Conservation (phyloP, 2,113 vertebrate species). For the Salvelinus sp. region DNA sequence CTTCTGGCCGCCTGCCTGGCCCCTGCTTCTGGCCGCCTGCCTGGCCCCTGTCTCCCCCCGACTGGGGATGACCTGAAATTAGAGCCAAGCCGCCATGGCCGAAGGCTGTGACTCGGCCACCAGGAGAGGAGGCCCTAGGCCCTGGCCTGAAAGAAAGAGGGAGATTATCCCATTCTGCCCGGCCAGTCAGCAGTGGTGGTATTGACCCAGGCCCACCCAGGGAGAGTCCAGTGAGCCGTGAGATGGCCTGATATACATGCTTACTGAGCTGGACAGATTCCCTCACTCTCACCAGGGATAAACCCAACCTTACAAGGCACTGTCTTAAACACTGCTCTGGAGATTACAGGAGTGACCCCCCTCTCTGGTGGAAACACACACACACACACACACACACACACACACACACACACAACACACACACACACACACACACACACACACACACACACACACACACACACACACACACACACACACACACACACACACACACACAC, state of each 20-base stretch:
- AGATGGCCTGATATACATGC: slow-evolving; percentile 79
- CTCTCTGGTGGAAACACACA: background rate
- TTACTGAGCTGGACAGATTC: slow-evolving; percentile 76
- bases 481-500: no score
- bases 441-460: no score
- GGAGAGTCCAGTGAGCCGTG: slow-evolving; percentile 77
- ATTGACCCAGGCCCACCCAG: slow-evolving; percentile 79
- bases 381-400: background rate
- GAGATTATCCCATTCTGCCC: slow-evolving; percentile 77
- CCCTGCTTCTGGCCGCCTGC: background rate
- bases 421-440: no score
- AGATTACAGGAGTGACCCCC: slow-evolving; percentile 53
- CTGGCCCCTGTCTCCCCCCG: slow-evolving; percentile 7
- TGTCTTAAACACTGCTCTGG: slow-evolving; percentile 44
- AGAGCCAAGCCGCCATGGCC: slow-evolving; percentile 41
- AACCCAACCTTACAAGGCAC: slow-evolving; percentile 46
- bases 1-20: slow-evolving; percentile 8
- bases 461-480: no score
- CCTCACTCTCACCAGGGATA: slow-evolving; percentile 67
- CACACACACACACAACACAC: no score
- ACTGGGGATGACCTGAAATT: slow-evolving; percentile 70
- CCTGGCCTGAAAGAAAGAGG: slow-evolving; percentile 58
- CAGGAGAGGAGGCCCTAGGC: slow-evolving; percentile 11
- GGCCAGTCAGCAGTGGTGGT: slow-evolving; percentile 70
- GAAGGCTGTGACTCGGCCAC: no score